Percentiles rank a stretch among this genome's conserved stretches.
phyloP scores from a whole-genome alignment of 2,113 vertebrate genomes.

The Serilophus lunatus region DNA sequence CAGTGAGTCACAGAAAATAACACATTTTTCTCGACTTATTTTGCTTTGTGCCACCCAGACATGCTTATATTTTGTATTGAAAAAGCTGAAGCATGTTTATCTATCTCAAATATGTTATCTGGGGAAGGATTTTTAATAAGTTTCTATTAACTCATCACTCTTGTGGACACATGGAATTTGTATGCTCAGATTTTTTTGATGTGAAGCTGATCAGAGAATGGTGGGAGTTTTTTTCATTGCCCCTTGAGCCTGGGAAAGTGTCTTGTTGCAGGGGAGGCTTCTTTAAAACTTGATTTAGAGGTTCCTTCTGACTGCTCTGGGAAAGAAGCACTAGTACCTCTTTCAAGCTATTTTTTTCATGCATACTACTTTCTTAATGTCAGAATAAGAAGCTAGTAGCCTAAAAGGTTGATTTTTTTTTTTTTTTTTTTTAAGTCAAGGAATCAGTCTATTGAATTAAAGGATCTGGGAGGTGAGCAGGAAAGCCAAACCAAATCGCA shows the following conservation, averaged over 20 bases:
- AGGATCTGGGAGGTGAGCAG: not conserved
- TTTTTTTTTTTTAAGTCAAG: not conserved
- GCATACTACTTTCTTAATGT: not conserved
- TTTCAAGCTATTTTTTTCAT: not conserved
- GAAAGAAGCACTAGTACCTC: not conserved
- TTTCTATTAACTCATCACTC: not conserved
- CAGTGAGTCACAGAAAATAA: not conserved
- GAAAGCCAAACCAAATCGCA: not conserved
- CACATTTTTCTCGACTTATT: not conserved
- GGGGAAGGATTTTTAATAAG: slow-evolving; percentile 8
- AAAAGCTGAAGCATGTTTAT: slow-evolving; percentile 2
- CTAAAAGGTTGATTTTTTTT: not conserved
- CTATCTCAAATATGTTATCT: not conserved
- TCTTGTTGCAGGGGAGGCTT: not conserved
- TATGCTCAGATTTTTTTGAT: not conserved
- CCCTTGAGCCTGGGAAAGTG: not conserved
- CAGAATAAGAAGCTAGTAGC: not conserved
- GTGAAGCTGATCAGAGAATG: not conserved
- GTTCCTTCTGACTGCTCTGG: not conserved
- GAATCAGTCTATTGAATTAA: not conserved
- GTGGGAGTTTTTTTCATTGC: too few relatives aligned
- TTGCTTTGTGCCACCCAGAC: not conserved
- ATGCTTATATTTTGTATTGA: not conserved
- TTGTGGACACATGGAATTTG: not conserved
- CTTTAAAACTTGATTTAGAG: slow-evolving; percentile 12